Percentiles rank a stretch among this genome's conserved stretches.
Conservation (phyloP, 2,888 invertebrate genomes). For the Drosophila basisetae region DNA sequence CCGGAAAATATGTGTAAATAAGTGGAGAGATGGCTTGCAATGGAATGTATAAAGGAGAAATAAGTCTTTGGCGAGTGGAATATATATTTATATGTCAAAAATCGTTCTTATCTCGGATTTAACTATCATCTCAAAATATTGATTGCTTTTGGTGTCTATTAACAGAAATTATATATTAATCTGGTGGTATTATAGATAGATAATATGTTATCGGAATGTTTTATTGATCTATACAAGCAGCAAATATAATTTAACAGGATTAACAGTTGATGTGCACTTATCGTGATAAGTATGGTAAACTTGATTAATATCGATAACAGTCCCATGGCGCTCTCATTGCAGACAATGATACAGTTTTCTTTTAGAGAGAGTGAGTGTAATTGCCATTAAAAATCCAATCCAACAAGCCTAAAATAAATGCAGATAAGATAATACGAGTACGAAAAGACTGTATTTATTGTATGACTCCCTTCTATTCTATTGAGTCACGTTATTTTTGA, state of each 20-base stretch:
- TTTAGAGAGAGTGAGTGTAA: neutral
- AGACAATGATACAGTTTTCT: neutral
- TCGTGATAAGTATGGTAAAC: neutral
- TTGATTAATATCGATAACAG: conserved; percentile 3
- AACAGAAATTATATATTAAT: neutral
- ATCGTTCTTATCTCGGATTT: neutral
- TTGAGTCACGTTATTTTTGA: neutral
- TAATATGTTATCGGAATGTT: neutral
- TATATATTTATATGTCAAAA: neutral
- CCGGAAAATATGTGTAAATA: neutral
- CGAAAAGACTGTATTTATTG: neutral
- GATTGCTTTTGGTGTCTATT: neutral
- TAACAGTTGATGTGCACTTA: neutral
- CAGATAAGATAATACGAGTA: neutral
- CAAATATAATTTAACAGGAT: neutral
- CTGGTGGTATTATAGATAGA: neutral
- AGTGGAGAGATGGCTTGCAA: neutral
- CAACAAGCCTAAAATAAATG: neutral
- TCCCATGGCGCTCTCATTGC: neutral
- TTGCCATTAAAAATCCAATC: neutral
- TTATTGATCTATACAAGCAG: neutral
- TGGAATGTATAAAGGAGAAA: neutral
- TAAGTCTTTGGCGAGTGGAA: too few species aligned
- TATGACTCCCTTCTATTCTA: neutral
- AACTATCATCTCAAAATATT: neutral